Conservation (phyloP, 2,888 invertebrate genomes). For the Cataglyphis altisquamis region DNA sequence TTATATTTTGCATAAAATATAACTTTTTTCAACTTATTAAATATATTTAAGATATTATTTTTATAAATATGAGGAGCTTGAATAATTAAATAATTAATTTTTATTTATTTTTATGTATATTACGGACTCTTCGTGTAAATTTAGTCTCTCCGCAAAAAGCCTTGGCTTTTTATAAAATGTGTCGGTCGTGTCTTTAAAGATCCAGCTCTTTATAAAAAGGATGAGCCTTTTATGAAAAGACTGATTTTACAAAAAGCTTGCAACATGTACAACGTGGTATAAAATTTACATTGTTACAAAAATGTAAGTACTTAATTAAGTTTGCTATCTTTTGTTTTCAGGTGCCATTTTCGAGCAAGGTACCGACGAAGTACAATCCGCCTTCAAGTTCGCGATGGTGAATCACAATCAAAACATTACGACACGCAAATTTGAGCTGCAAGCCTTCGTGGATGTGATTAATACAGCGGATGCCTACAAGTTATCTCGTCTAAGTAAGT, state of each 20-base stretch:
- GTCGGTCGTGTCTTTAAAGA: not conserved
- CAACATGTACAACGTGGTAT: not conserved
- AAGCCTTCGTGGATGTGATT: slow-evolving; percentile 96
- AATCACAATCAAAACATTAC: slow-evolving; percentile 95
- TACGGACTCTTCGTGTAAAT: not conserved
- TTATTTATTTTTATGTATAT: not conserved
- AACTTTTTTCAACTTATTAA: not conserved
- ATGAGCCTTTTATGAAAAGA: not conserved
- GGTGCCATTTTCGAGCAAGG: slow-evolving; percentile 97
- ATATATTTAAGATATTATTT: not conserved
- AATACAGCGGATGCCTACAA: slow-evolving; percentile 97
- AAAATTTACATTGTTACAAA: not conserved
- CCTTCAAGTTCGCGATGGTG: slow-evolving; percentile 96
- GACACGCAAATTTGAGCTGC: slow-evolving; percentile 93
- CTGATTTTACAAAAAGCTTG: slow-evolving; percentile 1
- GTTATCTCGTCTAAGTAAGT: slow-evolving; percentile 96
- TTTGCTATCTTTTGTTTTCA: slow-evolving; percentile 85
- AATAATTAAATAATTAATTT: not conserved
- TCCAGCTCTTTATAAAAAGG: not conserved
- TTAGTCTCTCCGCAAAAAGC: not conserved
- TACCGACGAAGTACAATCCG: slow-evolving; percentile 96
- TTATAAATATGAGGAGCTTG: not conserved
- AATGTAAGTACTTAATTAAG: not conserved
- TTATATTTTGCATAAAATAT: not conserved
- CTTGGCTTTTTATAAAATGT: not conserved